A percentile compares a stretch with the other conserved stretches of the same genome.
Evolutionary conservation across 1,140 invertebrate species (phyloP).

Genomic region (Caenorhabditis remanei): DNA sequence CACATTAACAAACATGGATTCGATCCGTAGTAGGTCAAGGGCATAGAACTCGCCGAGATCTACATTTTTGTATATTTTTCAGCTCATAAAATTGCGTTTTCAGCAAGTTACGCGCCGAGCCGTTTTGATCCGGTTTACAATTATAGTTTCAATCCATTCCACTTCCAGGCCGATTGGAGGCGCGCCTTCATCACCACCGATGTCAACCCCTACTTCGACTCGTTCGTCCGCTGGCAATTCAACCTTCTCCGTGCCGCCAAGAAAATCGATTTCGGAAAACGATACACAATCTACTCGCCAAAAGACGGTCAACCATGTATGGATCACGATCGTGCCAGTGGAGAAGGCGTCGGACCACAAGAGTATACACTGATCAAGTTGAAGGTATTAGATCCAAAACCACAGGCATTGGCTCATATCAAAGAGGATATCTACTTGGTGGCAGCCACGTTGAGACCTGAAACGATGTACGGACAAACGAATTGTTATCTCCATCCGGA

Average conservation of each 20-base stretch:
- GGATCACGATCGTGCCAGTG: slow-evolving; percentile 96
- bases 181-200: slow-evolving; percentile 97
- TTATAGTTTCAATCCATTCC: background rate
- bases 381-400: slow-evolving; percentile 82
- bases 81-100: too few relatives aligned
- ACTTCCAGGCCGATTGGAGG: slow-evolving; percentile 87
- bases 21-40: too few relatives aligned
- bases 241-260: slow-evolving; percentile 87
- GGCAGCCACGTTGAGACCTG: slow-evolving; percentile 95
- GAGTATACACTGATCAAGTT: slow-evolving; percentile 98
- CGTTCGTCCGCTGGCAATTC: slow-evolving; percentile 97
- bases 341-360: slow-evolving; percentile 96
- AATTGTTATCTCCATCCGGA: slow-evolving; percentile 98
- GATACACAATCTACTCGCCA: slow-evolving; percentile 96
- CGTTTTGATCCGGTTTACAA: background rate
- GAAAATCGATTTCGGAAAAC: slow-evolving; percentile 95
- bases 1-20: too few relatives aligned
- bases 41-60: too few relatives aligned
- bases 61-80: too few relatives aligned
- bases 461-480: slow-evolving; percentile 99
- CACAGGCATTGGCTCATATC: slow-evolving; percentile 64
- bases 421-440: slow-evolving; percentile 86
- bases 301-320: slow-evolving; percentile 98
- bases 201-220: slow-evolving; percentile 96
- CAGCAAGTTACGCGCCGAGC: too few relatives aligned